These are phyloP conservation scores for Hirundichthys speculiger DNA, from an alignment of 2,113 vertebrate species.

Conservation along the genomic window DNA sequence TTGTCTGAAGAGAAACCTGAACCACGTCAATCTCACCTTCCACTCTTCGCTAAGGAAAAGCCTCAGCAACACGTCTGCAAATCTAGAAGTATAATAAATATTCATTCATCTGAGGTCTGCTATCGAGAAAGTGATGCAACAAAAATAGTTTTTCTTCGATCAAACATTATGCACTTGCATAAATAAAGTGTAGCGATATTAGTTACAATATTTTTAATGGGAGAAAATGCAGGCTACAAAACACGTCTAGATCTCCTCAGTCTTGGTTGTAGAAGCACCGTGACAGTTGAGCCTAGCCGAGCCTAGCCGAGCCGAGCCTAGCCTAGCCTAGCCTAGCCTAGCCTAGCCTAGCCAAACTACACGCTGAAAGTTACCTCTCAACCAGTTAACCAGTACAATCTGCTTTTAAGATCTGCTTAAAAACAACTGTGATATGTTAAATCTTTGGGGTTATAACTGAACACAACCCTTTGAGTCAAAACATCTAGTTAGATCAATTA, in stretches of 20 bases:
- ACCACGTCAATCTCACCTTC: too few species aligned
- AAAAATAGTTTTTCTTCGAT: constrained; percentile 70
- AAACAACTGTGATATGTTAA: too few species aligned
- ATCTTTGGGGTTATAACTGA: too few species aligned
- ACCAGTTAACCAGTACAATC: too few species aligned
- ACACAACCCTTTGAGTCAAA: too few species aligned
- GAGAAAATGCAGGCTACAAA: constrained; percentile 28
- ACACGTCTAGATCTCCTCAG: constrained; percentile 37
- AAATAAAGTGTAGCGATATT: constrained; percentile 67
- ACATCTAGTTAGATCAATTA: not conserved
- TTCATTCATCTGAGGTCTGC: constrained; percentile 72
- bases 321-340: too few species aligned
- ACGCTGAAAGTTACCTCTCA: too few species aligned
- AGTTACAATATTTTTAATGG: constrained; percentile 50
- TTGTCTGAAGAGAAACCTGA: constrained; percentile 10
- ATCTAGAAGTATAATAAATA: constrained; percentile 70
- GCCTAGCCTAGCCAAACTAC: too few species aligned
- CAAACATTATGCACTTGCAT: constrained; percentile 58
- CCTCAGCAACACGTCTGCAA: constrained; percentile 26
- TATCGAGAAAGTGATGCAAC: constrained; percentile 65
- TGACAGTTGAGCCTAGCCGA: too few species aligned
- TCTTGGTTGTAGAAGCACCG: constrained; percentile 45
- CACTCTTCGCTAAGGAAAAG: not conserved
- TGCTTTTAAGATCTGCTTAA: too few species aligned
- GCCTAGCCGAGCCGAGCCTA: too few species aligned